A percentile compares a stretch with the other conserved stretches of the same genome.
Conservation (phyloP, 2,888 invertebrate species). For the Hemaris fuciformis region DNA sequence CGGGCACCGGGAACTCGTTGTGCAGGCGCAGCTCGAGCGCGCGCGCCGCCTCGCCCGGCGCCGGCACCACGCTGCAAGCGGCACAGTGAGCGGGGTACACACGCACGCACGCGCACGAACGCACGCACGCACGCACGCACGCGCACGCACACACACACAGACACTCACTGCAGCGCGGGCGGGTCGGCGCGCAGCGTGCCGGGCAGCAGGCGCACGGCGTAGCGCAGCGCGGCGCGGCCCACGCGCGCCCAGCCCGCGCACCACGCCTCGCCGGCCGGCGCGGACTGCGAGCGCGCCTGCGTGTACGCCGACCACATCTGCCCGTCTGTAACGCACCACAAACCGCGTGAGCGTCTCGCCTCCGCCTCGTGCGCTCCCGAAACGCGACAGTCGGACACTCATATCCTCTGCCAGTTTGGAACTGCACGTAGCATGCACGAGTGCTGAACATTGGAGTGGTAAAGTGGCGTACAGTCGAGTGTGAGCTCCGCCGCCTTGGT, state of each 20-base stretch:
- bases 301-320: constrained; percentile 50
- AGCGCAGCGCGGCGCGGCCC: constrained; percentile 58
- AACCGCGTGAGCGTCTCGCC: too few species aligned
- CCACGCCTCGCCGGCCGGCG: constrained; percentile 39
- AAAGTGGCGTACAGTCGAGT: constrained; percentile 87
- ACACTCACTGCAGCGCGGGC: constrained; percentile 42
- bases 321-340: constrained; percentile 37
- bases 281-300: constrained; percentile 22
- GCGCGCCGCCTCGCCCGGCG: constrained; percentile 30
- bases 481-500: constrained; percentile 79
- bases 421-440: too few species aligned
- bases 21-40: constrained; percentile 44
- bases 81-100: not conserved
- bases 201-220: constrained; percentile 59
- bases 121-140: constrained; percentile 36
- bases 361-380: too few species aligned
- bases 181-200: constrained; percentile 48
- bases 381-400: too few species aligned
- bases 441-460: too few species aligned
- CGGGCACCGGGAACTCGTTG: constrained; percentile 54
- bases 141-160: not conserved
- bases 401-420: too few species aligned
- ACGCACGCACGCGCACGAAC: not conserved
- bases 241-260: constrained; percentile 66
- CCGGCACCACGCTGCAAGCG: constrained; percentile 51